Base-by-base conservation (phyloP, 1,140 invertebrate genomes). In the Diorhabda elongata region DNA sequence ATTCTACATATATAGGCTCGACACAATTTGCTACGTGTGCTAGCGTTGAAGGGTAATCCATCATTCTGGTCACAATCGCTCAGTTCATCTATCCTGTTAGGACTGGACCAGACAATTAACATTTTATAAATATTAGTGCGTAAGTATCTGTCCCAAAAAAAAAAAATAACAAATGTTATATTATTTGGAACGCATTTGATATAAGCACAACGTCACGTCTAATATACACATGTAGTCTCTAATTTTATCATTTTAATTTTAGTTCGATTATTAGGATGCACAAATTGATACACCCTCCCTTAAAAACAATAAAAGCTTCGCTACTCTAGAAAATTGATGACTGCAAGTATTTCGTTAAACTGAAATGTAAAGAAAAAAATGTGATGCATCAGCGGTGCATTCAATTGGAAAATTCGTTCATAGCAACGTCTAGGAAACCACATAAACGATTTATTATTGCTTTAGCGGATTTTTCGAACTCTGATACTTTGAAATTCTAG, bases 11-110 rank as follows among this genome's bases (percentile, higher is more conserved):
- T 52, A 42, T 60, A 11, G 58, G 45, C 71, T 73, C 69, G 73
- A 72, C 71, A 73, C 73, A 75, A 75, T 75, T 75, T 75, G 71
- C 73, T 73, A 73, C 71, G 71, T 74, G 71, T 74, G 71, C 71
- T 70, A 71, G 69, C 71, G 71, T 71, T 70, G 73, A 70, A 73
- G 69, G 43, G 70, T 73, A 73, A 75, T 75, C 73, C 69, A 75
- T 75, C 73, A 75, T 73, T 68, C 44, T 26, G 44, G 42, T 8
- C 47, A 52, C 47, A 52, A n/a, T 52, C n/a, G 6, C 47, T 4
- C 47, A 52, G 47, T 52, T 52, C 47, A 52, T 52, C 47, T 52
- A 26, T 26, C 47, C n/a, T 6, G n/a, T 52, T n/a, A 52, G 47
- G 47, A 6, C 47, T 52, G 47, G 3, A 52, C 47, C n/a, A n/a